Conservation (phyloP, 2,113 vertebrate species). For the Agapornis roseicollis region DNA sequence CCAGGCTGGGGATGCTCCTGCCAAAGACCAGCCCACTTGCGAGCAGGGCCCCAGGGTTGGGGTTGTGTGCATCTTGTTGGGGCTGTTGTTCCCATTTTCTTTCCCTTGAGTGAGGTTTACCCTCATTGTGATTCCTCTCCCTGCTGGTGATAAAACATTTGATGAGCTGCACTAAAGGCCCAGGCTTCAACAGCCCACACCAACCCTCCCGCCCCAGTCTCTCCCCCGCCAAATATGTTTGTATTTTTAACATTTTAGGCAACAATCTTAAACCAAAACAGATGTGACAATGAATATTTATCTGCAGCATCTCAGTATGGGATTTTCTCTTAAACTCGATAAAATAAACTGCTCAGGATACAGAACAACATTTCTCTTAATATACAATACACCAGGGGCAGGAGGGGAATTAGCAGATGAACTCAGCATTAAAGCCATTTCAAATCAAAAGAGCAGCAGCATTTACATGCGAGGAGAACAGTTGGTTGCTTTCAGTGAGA, state of each 20-base stretch:
- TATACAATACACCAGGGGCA: constrained; percentile 63
- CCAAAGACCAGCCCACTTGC: rapidly evolving
- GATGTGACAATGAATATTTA: constrained; percentile 75
- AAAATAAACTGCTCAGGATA: constrained; percentile 71
- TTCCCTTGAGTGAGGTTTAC: neutral
- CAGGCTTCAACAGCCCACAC: constrained; percentile 5
- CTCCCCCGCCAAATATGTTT: constrained; percentile 62
- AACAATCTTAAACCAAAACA: constrained; percentile 71
- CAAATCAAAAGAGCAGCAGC: constrained; percentile 65
- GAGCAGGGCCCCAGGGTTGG: neutral
- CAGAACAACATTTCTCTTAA: constrained; percentile 66
- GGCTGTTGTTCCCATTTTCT: neutral
- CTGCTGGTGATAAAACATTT: constrained; percentile 7
- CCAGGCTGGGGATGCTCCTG: neutral
- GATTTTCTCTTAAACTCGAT: constrained; percentile 70
- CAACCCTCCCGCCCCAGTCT: neutral
- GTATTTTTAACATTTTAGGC: constrained; percentile 71
- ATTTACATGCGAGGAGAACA: constrained; percentile 53
- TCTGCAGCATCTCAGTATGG: constrained; percentile 71
- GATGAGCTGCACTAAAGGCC: neutral
- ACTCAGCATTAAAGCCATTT: constrained; percentile 59
- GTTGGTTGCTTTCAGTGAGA: constrained; percentile 53
- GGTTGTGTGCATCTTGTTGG: neutral
- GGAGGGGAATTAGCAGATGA: constrained; percentile 65
- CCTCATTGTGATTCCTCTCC: constrained; percentile 23